These are phyloP conservation scores for Mythimna loreyi DNA, from an alignment of 2,888 invertebrate species.

Conservation along the genomic window DNA sequence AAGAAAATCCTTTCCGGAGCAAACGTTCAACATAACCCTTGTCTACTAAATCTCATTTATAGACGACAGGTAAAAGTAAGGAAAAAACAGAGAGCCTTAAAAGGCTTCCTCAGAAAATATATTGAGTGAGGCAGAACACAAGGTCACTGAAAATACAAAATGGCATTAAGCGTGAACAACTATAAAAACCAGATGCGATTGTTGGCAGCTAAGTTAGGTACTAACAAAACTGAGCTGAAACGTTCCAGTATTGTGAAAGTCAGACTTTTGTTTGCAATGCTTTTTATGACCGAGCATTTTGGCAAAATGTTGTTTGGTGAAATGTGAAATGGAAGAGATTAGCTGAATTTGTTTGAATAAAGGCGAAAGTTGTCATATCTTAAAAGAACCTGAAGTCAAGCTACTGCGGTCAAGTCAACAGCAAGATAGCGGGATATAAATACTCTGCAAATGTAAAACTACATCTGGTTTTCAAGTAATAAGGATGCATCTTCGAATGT, in stretches of 20 bases:
- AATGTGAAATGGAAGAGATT: constrained; percentile 33
- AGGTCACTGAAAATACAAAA: constrained; percentile 31
- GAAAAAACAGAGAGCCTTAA: constrained; percentile 21
- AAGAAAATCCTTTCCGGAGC: not conserved
- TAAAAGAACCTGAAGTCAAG: constrained; percentile 4
- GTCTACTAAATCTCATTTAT: constrained; percentile 47
- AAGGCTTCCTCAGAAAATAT: constrained; percentile 26
- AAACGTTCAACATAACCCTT: constrained; percentile 27
- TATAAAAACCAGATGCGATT: constrained; percentile 45
- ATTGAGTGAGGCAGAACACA: constrained; percentile 24
- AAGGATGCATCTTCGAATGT: constrained; percentile 5
- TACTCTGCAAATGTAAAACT: constrained; percentile 7
- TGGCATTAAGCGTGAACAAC: constrained; percentile 10
- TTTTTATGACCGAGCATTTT: constrained; percentile 46
- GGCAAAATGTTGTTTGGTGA: constrained; percentile 23
- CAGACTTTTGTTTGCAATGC: constrained; percentile 39
- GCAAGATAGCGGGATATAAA: constrained; percentile 1
- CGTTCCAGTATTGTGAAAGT: constrained; percentile 47
- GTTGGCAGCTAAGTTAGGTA: constrained; percentile 43
- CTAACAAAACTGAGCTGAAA: constrained; percentile 33
- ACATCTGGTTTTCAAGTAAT: constrained; percentile 11
- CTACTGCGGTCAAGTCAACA: constrained; percentile 26
- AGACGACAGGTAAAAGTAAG: constrained; percentile 34
- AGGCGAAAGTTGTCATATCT: constrained; percentile 38
- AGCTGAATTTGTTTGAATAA: constrained; percentile 24